These are phyloP conservation scores for Liparis tanakae DNA, from an alignment of 2,797 vertebrate species.

Conservation along the genomic window DNA sequence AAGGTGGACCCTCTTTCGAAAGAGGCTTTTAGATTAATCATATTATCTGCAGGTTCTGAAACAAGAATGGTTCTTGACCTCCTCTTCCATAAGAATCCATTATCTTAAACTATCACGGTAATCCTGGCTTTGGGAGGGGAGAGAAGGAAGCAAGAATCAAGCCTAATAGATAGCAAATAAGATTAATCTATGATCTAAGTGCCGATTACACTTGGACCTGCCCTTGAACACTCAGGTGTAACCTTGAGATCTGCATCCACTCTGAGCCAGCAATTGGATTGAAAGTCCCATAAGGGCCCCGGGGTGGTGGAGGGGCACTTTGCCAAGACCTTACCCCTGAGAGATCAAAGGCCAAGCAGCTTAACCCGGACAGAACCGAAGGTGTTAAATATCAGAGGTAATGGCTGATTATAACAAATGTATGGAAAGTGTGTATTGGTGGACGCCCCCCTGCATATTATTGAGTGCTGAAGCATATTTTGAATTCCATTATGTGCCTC, in stretches of 20 bases:
- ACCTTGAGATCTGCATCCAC: conserved; percentile 99
- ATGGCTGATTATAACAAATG: conserved; percentile 75
- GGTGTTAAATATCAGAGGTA: conserved; percentile 86
- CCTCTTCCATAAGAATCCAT: conserved; percentile 99
- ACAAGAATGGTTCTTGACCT: conserved; percentile 97
- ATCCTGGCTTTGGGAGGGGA: conserved; percentile 99
- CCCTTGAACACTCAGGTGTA: conserved; percentile 99
- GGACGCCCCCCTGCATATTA: conserved; percentile 23
- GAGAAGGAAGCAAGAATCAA: conserved; percentile 96
- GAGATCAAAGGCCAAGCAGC: conserved; percentile 84
- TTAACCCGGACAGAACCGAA: conserved; percentile 83
- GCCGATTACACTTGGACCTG: conserved; percentile 99
- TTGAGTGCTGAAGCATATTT: conserved; percentile 30
- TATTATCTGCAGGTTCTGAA: conserved; percentile 99
- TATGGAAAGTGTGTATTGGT: conserved; percentile 64
- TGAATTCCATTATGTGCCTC: conserved; percentile 36
- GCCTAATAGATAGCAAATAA: conserved; percentile 99
- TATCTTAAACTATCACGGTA: conserved; percentile 99
- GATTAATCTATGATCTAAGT: conserved; percentile 99
- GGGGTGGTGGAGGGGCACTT: conserved; percentile 78
- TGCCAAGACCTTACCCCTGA: conserved; percentile 80
- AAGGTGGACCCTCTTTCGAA: conserved; percentile 91
- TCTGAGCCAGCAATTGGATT: conserved; percentile 94
- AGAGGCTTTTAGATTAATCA: conserved; percentile 99
- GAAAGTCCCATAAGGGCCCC: conserved; percentile 85